Base-by-base conservation (phyloP, 2,797 vertebrate species). In the Chrosomus eos region DNA sequence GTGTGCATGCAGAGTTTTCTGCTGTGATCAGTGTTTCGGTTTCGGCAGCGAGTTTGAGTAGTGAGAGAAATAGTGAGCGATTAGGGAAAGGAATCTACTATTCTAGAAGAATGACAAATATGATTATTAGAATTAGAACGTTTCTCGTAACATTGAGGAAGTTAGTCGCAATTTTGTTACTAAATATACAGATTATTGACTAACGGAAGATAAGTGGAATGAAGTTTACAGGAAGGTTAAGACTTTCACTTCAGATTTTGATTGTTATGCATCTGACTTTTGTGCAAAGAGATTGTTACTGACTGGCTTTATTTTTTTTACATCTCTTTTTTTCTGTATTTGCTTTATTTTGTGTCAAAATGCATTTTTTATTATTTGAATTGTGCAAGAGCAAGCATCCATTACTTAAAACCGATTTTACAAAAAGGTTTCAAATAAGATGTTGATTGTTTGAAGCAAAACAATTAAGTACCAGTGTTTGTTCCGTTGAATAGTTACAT, bases 291-390 rank as follows among this genome's bases (percentile, higher is more conserved):
- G 16, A 60, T 38, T 80, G 58, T 86, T 83, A 67, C 21, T 81
- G 81, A 51, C 26, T 38, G 79, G 45, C 31, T 81, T 70, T 70
- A 28, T 80, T 81, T 38, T 80, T 31, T 26, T 62, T 80, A 70
- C 5, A 26, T 48, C 13, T 26, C 0, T 33, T 66, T 33, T 82
- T 23, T 28, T 14, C 18, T 19, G 38, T 51, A 33, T 36, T 48
- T 23, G 21, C 23, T 51, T 62, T 45, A 66, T 58, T 58, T 81
- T 28, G 8, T 60, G 53, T 58, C 53, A 23, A 66, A 31, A 23
- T 80, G 53, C 36, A 11, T 77, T 60, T 76, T 23, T 33, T 21
- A 33, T 77, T 58, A 19, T 70, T 53, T 76, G 74, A 38, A 45
- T 19, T 23, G 62, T 16, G 31, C 4, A 31, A 38, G 14, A 19